Base-by-base conservation (phyloP, 2,797 vertebrate species). In the Ibycter americanus region DNA sequence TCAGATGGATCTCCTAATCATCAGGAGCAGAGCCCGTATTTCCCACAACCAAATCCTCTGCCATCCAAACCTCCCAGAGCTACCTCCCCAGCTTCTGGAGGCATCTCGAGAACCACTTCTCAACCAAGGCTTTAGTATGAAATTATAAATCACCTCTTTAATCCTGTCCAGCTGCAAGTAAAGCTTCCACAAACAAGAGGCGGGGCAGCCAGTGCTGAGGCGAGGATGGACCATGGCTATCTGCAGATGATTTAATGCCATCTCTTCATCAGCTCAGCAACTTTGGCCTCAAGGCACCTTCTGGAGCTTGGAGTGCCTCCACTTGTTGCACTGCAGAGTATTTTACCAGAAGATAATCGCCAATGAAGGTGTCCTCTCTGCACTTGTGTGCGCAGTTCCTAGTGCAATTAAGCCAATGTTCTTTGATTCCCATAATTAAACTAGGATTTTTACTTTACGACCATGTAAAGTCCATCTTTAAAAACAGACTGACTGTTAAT, bases 381-480 rank as follows among this genome's bases (percentile, higher is more conserved):
- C 83, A 89, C 55, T 62, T 4, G 1, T 13, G 38, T 38, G 89
- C 46, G 78, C 61, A 93, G 49, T 26, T 85, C 71, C 83, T 67
- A 51, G n/a, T 34, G 51, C 71, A 92, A 54, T 68, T 77, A 87
- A 85, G 54, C 42, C 80, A 73, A n/a, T 51, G 63, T 76, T 88
- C 91, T 92, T 85, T 2, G 9, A 91, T 65, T 92, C 76, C 78
- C 42, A 78, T 23, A 78, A 92, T 68, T 89, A 78, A 96, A 55
- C 51, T 22, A 87, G 26, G 76, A 92, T 72, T 96, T 96, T 93
- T 78, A 74, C 76, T 96, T 89, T 95, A 89, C 83, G 76, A 72
- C 63, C 82, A 62, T 80, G 62, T 93, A 68, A 94, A 95, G 68
- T 83, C 85, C 80, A 88, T 72, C 76, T 88, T 94, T 70, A 89